phyloP scores from a whole-genome alignment of 2,888 invertebrate species.

The Andrena haemorrhoa region DNA sequence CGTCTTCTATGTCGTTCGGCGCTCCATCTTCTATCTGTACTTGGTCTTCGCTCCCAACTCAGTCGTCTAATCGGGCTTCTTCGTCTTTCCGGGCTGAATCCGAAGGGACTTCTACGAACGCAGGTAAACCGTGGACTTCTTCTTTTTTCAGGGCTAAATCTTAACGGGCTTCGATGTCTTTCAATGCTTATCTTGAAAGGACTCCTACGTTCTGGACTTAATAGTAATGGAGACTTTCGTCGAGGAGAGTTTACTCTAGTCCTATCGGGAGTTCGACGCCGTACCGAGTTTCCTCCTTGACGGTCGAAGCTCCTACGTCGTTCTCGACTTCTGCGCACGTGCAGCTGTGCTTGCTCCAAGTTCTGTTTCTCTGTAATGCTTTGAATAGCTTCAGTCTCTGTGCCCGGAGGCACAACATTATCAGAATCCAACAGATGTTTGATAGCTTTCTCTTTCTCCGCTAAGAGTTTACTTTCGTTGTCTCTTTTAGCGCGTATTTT shows the following conservation, averaged over 20 bases:
- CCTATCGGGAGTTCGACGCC: conserved; percentile 71
- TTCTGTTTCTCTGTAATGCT: conserved; percentile 78
- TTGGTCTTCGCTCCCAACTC: conserved; percentile 77
- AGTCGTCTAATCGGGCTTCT: conserved; percentile 72
- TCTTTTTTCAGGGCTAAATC: conserved; percentile 63
- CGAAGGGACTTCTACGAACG: conserved; percentile 69
- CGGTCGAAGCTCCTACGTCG: conserved; percentile 73
- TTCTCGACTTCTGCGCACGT: conserved; percentile 74
- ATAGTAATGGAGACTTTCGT: conserved; percentile 68
- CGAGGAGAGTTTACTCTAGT: conserved; percentile 61
- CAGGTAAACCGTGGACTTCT: conserved; percentile 71
- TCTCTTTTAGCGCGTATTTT: conserved; percentile 81
- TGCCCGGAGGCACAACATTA: conserved; percentile 82
- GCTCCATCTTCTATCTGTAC: conserved; percentile 78
- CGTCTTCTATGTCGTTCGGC: conserved; percentile 78
- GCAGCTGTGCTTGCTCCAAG: conserved; percentile 66
- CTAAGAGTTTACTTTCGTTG: conserved; percentile 81
- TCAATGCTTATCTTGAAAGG: conserved; percentile 62
- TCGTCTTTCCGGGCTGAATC: conserved; percentile 66
- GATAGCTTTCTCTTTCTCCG: conserved; percentile 83
- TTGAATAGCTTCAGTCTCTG: conserved; percentile 82
- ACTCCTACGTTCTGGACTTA: conserved; percentile 75
- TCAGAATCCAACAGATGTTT: conserved; percentile 82
- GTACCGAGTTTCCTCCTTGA: conserved; percentile 58
- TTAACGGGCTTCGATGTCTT: conserved; percentile 68